These are phyloP conservation scores for Anoplopoma fimbria DNA, from an alignment of 2,113 vertebrate species.

Conservation along the genomic window DNA sequence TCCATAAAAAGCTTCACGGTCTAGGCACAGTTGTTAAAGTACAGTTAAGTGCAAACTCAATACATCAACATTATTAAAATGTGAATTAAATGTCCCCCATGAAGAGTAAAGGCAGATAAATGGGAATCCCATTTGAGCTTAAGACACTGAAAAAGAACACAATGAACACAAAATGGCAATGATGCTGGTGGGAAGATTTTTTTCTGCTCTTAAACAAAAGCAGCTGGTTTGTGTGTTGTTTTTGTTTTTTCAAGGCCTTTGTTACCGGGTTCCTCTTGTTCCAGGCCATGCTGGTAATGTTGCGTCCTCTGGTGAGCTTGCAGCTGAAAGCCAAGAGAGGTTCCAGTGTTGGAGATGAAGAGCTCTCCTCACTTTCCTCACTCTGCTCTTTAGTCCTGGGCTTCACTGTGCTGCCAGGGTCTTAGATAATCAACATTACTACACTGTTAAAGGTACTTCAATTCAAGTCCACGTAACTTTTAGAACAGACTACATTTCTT, in stretches of 20 bases:
- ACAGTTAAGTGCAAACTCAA: background rate
- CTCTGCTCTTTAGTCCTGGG: background rate
- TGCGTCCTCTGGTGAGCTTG: constrained; percentile 82
- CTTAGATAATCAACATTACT: constrained; percentile 55
- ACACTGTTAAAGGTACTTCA: background rate
- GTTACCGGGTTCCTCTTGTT: constrained; percentile 89
- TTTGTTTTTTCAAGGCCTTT: background rate
- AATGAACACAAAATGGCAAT: background rate
- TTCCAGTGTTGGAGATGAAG: constrained; percentile 80
- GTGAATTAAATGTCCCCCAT: background rate
- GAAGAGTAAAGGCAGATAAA: background rate
- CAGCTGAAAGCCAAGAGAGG: constrained; percentile 88
- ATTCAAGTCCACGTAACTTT: background rate
- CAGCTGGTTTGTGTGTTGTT: background rate
- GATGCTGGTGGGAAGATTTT: background rate
- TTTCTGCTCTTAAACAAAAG: background rate
- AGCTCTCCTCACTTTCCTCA: constrained; percentile 12
- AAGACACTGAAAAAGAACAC: background rate
- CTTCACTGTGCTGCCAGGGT: constrained; percentile 43
- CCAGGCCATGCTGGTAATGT: constrained; percentile 89
- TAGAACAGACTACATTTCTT: background rate
- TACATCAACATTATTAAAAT: background rate
- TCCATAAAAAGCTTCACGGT: background rate
- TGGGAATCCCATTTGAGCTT: background rate
- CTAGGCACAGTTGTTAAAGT: background rate